phyloP scores from a whole-genome alignment of 2,797 vertebrate species.

The Caiman crocodilus region DNA sequence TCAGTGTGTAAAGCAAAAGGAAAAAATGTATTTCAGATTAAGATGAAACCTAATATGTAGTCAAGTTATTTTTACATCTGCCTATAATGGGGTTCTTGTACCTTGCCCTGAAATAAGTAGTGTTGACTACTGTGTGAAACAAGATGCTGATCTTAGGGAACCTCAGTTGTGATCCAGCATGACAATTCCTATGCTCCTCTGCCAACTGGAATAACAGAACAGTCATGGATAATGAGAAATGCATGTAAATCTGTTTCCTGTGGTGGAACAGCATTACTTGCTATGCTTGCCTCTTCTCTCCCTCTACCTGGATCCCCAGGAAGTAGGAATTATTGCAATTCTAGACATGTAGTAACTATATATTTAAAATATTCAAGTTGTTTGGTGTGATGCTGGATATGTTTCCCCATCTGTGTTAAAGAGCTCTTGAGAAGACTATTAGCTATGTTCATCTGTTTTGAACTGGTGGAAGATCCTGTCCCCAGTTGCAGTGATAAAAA shows the following conservation, averaged over 20 bases:
- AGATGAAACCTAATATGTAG: not conserved
- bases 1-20: not conserved
- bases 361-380: not conserved
- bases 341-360: not conserved
- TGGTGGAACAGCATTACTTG: accelerated
- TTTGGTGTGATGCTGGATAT: not conserved
- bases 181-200: not conserved
- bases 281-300: not conserved
- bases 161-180: not conserved
- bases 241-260: not conserved
- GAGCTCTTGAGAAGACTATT: not conserved
- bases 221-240: not conserved
- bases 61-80: not conserved
- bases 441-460: not conserved
- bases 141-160: not conserved
- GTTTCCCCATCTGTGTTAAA: not conserved
- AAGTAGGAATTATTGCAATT: not conserved
- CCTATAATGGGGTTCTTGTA: not conserved
- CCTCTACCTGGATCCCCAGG: not conserved
- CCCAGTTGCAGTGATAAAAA: not conserved
- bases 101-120: not conserved
- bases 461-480: not conserved
- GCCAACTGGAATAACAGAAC: not conserved
- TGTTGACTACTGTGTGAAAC: not conserved
- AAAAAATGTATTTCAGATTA: not conserved